These are phyloP conservation scores for Cossypha polioptera DNA, from an alignment of 2,797 vertebrate species.

Conservation along the genomic window DNA sequence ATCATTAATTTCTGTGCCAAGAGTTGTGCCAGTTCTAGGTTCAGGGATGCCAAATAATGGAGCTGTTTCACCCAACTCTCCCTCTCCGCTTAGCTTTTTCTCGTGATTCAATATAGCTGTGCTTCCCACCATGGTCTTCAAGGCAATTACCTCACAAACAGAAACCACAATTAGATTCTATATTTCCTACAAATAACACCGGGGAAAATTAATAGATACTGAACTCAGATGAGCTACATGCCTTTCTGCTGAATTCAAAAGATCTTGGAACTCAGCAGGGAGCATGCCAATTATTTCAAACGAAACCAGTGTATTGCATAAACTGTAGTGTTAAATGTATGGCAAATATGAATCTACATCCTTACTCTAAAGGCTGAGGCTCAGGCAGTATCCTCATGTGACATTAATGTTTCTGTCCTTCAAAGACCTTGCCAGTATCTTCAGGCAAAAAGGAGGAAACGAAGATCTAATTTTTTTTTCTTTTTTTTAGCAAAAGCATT, in stretches of 20 bases:
- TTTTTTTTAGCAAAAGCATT: background rate
- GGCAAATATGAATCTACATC: background rate
- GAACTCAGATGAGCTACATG: background rate
- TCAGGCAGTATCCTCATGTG: background rate
- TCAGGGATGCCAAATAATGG: background rate
- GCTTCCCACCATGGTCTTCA: background rate
- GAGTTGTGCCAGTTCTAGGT: background rate
- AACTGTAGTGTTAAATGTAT: background rate
- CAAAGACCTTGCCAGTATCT: background rate
- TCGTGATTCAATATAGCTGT: background rate
- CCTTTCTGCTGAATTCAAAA: slow-evolving; percentile 14
- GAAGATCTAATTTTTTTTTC: background rate
- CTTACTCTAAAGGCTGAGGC: background rate
- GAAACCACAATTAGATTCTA: background rate
- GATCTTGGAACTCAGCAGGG: slow-evolving; percentile 1
- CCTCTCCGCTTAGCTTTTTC: background rate
- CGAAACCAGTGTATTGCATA: background rate
- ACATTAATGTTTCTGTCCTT: background rate
- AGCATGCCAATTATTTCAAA: slow-evolving; percentile 26
- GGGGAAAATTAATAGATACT: background rate
- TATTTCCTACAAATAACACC: background rate
- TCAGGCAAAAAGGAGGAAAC: background rate
- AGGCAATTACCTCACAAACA: background rate
- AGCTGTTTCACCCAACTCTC: background rate
- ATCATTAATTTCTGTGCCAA: background rate